Percentiles rank a stretch among this genome's conserved stretches.
Conservation (phyloP, 2,113 vertebrate species). For the Piliocolobus tephrosceles region DNA sequence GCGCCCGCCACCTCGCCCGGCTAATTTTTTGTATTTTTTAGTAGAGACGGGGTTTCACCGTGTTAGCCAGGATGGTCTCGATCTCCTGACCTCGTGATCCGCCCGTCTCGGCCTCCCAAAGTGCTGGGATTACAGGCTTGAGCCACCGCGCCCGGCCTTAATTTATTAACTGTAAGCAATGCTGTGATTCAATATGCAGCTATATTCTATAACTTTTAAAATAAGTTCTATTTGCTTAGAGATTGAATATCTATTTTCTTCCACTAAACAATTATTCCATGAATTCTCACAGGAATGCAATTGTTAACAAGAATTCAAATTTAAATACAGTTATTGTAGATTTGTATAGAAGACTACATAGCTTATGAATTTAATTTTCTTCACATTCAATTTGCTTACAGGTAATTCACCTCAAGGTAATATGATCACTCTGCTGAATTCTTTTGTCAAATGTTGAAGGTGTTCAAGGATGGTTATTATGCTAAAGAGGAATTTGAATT, state of each 20-base stretch:
- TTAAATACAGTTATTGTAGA: conserved; percentile 45
- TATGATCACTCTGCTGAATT: not conserved
- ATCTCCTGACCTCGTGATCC: no score
- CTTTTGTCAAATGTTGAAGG: not conserved
- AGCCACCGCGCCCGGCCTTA: no score
- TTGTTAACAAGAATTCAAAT: not conserved
- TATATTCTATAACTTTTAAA: not conserved
- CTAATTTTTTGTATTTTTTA: no score
- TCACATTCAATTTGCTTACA: conserved; percentile 48
- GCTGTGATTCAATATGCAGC: not conserved
- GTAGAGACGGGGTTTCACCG: no score
- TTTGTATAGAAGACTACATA: conserved; percentile 36
- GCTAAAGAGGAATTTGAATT: conserved; percentile 13
- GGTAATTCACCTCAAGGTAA: conserved; percentile 32
- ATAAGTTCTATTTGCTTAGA: not conserved
- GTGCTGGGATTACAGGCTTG: no score
- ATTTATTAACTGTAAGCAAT: conserved; percentile 42
- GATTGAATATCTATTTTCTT: not conserved
- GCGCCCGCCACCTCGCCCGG: no score
- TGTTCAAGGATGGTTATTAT: not conserved
- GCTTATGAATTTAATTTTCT: conserved; percentile 42
- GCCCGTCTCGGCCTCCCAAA: no score
- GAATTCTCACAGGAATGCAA: not conserved
- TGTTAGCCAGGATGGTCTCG: no score
- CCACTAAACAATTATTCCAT: not conserved